Base-by-base conservation (phyloP, 1,140 invertebrate species). In the Bradynema listronoti region DNA sequence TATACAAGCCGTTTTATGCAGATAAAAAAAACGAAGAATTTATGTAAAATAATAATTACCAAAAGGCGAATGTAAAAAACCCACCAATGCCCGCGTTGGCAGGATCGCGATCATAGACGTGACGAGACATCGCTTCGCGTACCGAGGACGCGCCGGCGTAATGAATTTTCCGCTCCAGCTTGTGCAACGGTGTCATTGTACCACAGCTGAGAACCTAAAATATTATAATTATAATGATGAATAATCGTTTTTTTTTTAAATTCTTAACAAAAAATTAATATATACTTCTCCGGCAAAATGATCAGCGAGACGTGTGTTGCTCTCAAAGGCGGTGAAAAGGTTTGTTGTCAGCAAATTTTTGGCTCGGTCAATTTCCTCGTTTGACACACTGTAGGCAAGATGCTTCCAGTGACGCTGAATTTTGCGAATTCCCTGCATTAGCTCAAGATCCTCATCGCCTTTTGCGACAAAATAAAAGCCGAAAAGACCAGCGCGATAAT, bases 401-500 rank as follows among this genome's bases (percentile, higher is more conserved):
- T 73, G 53, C 34, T 73, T 73, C 66, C 66, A 69, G 30, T 42
- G n/a, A 22, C 36, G 55, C 47, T 59, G 57, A 4, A 68, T 24
- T n/a, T n/a, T 9, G 22, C 30, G 24, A 2, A 58, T 32, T n/a
- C 52, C 52, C 14, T 25, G 11, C 22, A 22, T 19, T 19, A 30
- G 16, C 1, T 55, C 7, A 3, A 27, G 51, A 22, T 50, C 25
- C 41, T 65, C 30, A 5, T 68, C 22, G 14, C 63, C 69, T 19
- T 51, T 41, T 16, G 32, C 16, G 11, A 73, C 65, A 19, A 60
- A 71, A 25, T 62, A 47, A 16, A 73, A 42, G 16, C 67, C 67
- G 24, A 64, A 69, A 3, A 69, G 56, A 42, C 67, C 67, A 16
- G 69, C 54, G 14, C 49, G 50, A 29, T 36, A 47, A 81, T 99